Percentiles rank a stretch among this genome's conserved stretches.
These are phyloP conservation scores for Cynocephalus volans DNA, from an alignment of 2,113 vertebrate species.

Conservation along the genomic window DNA sequence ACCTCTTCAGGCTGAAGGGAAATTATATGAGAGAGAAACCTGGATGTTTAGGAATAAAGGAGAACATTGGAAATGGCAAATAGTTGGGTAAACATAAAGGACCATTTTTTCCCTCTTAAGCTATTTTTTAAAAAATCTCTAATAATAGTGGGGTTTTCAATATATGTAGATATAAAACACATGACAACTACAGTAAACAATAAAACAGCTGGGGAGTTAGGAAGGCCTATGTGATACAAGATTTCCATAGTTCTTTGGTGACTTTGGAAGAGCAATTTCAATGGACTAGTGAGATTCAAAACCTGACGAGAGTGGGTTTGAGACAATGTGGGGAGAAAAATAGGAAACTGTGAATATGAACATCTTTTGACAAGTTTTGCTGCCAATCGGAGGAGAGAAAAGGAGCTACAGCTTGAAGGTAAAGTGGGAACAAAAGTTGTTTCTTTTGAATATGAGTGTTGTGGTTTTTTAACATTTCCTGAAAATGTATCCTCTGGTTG, in stretches of 20 bases:
- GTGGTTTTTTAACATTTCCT: neutral
- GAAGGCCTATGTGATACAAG: neutral
- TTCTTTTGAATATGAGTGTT: neutral
- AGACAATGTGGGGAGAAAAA: neutral
- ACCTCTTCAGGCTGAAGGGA: neutral
- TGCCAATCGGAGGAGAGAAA: neutral
- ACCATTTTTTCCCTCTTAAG: slow-evolving; percentile 29
- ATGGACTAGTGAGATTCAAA: neutral
- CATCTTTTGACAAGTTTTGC: neutral
- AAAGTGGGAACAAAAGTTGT: neutral
- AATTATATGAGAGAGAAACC: slow-evolving; percentile 5
- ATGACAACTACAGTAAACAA: neutral
- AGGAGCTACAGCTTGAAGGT: neutral
- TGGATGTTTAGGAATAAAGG: neutral
- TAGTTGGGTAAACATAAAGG: neutral
- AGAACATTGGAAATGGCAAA: neutral
- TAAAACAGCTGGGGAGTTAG: neutral
- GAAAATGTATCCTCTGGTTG: neutral
- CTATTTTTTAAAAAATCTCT: neutral
- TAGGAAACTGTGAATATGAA: neutral
- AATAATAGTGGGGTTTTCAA: neutral
- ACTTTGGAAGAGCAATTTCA: neutral
- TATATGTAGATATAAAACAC: neutral
- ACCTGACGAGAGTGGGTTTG: neutral
- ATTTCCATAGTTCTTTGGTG: neutral